Base-by-base conservation (phyloP, 2,888 invertebrate genomes). In the Macropis europaea region DNA sequence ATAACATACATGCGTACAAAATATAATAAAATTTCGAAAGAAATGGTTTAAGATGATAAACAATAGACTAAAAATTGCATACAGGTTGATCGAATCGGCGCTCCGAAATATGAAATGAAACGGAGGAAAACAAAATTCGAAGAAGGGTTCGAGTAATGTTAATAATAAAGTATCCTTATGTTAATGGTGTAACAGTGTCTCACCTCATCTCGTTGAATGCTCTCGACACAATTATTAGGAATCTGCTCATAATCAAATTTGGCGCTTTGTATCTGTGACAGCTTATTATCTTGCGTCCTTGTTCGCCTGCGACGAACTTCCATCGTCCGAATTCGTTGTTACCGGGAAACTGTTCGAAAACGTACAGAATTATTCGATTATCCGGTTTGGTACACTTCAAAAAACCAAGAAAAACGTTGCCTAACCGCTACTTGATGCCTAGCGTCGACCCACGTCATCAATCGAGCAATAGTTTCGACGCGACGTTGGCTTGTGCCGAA, bases 291-390 rank as follows among this genome's bases (percentile, higher is more conserved):
- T 42, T 61, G 56, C 26, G 66, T 68, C 52, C 52, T 79, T 47
- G 59, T 79, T 68, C 81, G 86, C 61, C 84, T 85, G 9, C 87
- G 87, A 52, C 87, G 88, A 42, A 84, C 82, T 57, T 87, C 85
- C 88, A 89, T 88, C 17, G 48, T 57, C 52, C 17, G 19, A 60
- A 52, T 50, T 59, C n/a, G 6, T 19, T 19, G 19, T 52, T 22
- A 17, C 9, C n/a, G 24, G 28, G 34, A 13, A 7, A 6, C n/a
- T 34, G 6, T 28, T 15, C 15, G 22, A 26, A 47, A 9, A 13
- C 4, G 6, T 45, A 6, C n/a, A 11, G 7, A 7, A 11, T 32
- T 28, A 15, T 9, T 60, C 36, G 24, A 24, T 50, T 52, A 15
- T 15, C 5, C 34, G 30, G 9, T 30, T 61, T 40, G 1, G 2